Evolutionary conservation across 2,113 vertebrate species (phyloP), one percentile per base, ranked within the genome.

Genomic region (Ceyx margarethae): DNA sequence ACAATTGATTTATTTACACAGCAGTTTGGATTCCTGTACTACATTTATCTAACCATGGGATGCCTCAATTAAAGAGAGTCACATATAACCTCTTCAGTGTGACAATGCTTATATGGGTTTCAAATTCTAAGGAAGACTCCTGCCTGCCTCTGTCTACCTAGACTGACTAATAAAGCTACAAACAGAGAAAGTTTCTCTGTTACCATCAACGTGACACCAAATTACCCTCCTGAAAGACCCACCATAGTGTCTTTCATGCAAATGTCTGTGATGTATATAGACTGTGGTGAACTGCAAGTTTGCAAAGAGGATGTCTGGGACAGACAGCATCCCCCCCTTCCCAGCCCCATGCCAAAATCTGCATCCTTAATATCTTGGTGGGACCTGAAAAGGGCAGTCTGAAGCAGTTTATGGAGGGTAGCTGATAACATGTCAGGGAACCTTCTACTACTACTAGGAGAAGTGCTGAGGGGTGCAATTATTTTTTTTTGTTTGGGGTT

Each of bases 251-350:
- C n/a, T 23, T 75, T 42, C 15, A 21, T 48, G 46, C 19, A 46
- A 46, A 46, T 61, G 28, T 6, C 12, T 21, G 4, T 66, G 60
- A 42, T 71, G 14, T 51, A 31, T 29, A 65, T 23, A 66, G 28
- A 35, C 7, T n/a, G 5, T 3, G 1, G 19, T 51, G 22, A 80
- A 51, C 13, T 93, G 43, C 65, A 85, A 72, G 11, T 6, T 5
- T 64, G 10, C 29, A 31, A 48, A 58, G 31, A 51, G 11, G 26
- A 61, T 7, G 16, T 22, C 53, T 53, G 45, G 22, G 26, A 35
- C 1, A 18, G 22, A 15, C 33, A 51, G 16, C 4, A 4, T 5
- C 21, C 4, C 7, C 11, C 2, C 2, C 7, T 37, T n/a, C 12
- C n/a, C 11, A 18, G 13, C 3, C 10, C 5, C 5, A 1, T 57